Conservation (phyloP, 2,113 vertebrate genomes). For the Amblyopsis rosae region DNA sequence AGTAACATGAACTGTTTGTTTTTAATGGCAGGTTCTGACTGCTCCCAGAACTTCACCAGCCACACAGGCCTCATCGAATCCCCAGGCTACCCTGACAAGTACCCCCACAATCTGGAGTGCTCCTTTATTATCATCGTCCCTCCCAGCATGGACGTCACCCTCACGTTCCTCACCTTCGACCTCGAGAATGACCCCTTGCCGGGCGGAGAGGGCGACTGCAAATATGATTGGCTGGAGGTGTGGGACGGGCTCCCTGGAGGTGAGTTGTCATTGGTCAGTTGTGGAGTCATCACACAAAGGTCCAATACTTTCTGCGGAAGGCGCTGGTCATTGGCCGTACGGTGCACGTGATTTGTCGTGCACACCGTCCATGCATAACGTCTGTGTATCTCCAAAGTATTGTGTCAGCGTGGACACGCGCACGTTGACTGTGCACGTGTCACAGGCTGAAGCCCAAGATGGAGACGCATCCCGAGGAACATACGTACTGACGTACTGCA, state of each 20-base stretch:
- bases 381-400: too few species aligned
- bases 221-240: conserved; percentile 97
- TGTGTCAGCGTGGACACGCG: too few species aligned
- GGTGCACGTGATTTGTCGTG: too few species aligned
- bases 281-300: too few species aligned
- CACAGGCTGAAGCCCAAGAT: too few species aligned
- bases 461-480: too few species aligned
- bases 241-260: conserved; percentile 97
- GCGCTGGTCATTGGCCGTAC: too few species aligned
- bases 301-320: too few species aligned
- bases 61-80: conserved; percentile 91
- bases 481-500: too few species aligned
- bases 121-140: conserved; percentile 94
- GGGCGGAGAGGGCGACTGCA: conserved; percentile 92
- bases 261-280: conserved; percentile 62
- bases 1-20: background rate
- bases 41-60: conserved; percentile 94
- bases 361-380: too few species aligned
- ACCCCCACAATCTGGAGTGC: conserved; percentile 97
- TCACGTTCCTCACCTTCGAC: conserved; percentile 94
- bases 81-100: conserved; percentile 95
- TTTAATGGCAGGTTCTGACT: conserved; percentile 86
- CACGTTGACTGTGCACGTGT: too few species aligned
- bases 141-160: conserved; percentile 92
- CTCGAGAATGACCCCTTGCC: conserved; percentile 95